Conservation (phyloP, 1,140 invertebrate genomes). For the Bradynema listronoti region DNA sequence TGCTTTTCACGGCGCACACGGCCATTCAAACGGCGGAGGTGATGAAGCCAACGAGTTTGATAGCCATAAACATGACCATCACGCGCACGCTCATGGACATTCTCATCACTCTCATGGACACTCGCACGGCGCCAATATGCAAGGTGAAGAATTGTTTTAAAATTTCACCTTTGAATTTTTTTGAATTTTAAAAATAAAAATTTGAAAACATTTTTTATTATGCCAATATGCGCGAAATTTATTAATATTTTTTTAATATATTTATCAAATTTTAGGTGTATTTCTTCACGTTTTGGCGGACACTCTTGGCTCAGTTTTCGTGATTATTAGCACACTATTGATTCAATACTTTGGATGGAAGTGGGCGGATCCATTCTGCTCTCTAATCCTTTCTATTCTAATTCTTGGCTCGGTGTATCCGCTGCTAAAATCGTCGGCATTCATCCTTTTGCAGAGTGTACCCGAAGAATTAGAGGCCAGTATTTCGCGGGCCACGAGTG, state of each 20-base stretch:
- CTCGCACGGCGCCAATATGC: slow-evolving; percentile 62
- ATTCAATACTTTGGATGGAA: slow-evolving; percentile 65
- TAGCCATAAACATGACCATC: slow-evolving; percentile 47
- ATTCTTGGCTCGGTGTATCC: slow-evolving; percentile 64
- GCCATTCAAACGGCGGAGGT: slow-evolving; percentile 48
- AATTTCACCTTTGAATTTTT: slow-evolving; percentile 57
- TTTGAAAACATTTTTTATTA: too few species aligned
- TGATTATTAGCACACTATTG: slow-evolving; percentile 65
- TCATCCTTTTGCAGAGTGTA: slow-evolving; percentile 59
- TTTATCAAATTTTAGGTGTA: slow-evolving; percentile 60
- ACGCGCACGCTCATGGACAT: slow-evolving; percentile 60
- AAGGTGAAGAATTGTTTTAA: too few species aligned
- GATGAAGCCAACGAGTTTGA: too few species aligned
- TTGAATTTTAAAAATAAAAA: too few species aligned
- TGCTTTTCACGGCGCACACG: slow-evolving; percentile 61
- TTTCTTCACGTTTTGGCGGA: slow-evolving; percentile 66
- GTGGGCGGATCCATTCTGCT: slow-evolving; percentile 67
- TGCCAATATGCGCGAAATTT: too few species aligned
- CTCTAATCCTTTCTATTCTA: slow-evolving; percentile 64
- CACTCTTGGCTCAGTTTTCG: slow-evolving; percentile 66
- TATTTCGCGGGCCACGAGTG: slow-evolving; percentile 23
- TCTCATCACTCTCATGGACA: slow-evolving; percentile 61
- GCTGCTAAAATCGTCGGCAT: slow-evolving; percentile 62
- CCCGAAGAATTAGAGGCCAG: slow-evolving; percentile 40
- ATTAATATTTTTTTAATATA: slow-evolving; percentile 33